These are phyloP conservation scores for Chelonus formosanus DNA, from an alignment of 2,888 invertebrate genomes.

Conservation along the genomic window DNA sequence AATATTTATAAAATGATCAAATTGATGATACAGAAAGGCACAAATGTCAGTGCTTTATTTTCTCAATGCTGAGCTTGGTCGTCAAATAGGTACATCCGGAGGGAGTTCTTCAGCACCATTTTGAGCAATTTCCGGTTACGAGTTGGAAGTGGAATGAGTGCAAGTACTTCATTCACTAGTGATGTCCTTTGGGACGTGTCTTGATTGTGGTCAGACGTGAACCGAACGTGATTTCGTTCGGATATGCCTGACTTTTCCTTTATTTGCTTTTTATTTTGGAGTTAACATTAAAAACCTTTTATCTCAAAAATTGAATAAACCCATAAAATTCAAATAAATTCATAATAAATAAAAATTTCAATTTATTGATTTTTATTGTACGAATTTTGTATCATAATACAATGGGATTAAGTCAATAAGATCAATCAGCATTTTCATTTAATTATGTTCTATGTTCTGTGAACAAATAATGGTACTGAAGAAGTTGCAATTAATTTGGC, in stretches of 20 bases:
- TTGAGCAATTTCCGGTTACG: conserved; percentile 48
- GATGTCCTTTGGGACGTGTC: conserved; percentile 26
- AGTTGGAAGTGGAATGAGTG: conserved; percentile 10
- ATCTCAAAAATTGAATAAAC: not conserved
- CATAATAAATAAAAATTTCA: no score
- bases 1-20: conserved; percentile 38
- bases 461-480: no score
- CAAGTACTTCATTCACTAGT: conserved; percentile 19
- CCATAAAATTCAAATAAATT: no score
- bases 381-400: no score
- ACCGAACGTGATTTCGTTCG: conserved; percentile 3
- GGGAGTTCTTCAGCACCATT: conserved; percentile 37
- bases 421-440: no score
- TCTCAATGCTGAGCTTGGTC: conserved; percentile 26
- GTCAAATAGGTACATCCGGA: conserved; percentile 17
- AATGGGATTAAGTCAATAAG: no score
- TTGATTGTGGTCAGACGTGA: conserved; percentile 24
- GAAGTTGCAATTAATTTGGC: no score
- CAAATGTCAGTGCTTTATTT: conserved; percentile 24
- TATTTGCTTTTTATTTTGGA: not conserved
- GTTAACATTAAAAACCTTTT: not conserved
- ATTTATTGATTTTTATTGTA: no score
- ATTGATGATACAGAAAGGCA: conserved; percentile 29
- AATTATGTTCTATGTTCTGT: no score
- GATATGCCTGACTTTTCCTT: not conserved